Base-by-base conservation (phyloP, 2,113 vertebrate species). In the Oryzias woworae region DNA sequence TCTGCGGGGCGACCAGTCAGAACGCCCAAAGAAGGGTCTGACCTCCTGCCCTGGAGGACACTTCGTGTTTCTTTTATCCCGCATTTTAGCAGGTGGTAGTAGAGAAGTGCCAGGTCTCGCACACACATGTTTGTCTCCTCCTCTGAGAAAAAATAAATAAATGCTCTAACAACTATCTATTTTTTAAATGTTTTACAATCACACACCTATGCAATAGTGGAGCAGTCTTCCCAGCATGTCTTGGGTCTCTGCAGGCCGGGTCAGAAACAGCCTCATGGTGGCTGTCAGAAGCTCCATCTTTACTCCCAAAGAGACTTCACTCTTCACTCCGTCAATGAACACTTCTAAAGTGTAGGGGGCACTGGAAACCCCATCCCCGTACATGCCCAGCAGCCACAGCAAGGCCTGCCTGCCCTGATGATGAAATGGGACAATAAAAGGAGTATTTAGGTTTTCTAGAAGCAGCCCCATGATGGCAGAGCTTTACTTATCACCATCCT, bases 281-380 rank as follows among this genome's bases (percentile, higher is more conserved):
- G 95, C 93, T 0, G 94, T 96, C 69, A 98, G 92, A 1, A 98
- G 91, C 88, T 99, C 97, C 92, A 94, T 89, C 85, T 95, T 98
- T 41, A 98, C 94, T 0, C 85, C 88, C 0, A 92, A 76, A 36
- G 91, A 95, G 0, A 83, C 53, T 88, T 98, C 95, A 0, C 88
- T 91, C 77, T 92, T 95, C 69, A 98, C 75, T 0, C 73, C 90
- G 31, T 98, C 96, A 18, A 96, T 94, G 78, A 94, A 95, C 58
- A 90, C 93, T 85, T 98, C 97, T 80, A 99, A 26, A 0, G 96
- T 88, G 23, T 98, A 99, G 22, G 97, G 95, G 53, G 95, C 95
- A 2, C 88, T 92, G 0, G 91, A 86, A 17, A 99, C 85, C 42
- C 77, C 88, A 31, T 95, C 94, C 5, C 95, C 96, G 0, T 97